These are phyloP conservation scores for Arenaria interpres DNA, from an alignment of 2,113 vertebrate genomes.

Conservation along the genomic window DNA sequence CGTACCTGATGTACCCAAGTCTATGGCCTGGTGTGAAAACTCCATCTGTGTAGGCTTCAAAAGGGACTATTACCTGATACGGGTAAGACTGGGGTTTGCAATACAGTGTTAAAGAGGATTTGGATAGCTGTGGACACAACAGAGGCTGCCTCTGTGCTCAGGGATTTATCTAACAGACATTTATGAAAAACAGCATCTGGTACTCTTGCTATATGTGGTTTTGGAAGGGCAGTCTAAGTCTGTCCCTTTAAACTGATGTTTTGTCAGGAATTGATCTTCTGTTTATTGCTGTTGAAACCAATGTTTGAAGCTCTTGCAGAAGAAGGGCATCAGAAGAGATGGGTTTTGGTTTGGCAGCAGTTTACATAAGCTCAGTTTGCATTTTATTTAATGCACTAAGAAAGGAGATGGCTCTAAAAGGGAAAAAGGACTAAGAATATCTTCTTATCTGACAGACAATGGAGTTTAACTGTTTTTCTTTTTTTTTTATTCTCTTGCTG, in stretches of 20 bases:
- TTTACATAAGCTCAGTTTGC: background rate
- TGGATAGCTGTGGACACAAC: background rate
- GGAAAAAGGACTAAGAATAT: background rate
- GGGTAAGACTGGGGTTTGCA: slow-evolving; percentile 74
- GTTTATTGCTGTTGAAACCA: background rate
- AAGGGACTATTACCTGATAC: slow-evolving; percentile 95
- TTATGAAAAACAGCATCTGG: background rate
- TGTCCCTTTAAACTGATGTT: background rate
- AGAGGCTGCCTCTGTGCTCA: background rate
- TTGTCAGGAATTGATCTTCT: background rate
- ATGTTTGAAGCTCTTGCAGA: background rate
- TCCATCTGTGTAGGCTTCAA: slow-evolving; percentile 99
- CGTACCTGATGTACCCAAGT: slow-evolving; percentile 95
- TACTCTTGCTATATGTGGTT: background rate
- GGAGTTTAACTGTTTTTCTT: background rate
- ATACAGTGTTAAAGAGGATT: background rate
- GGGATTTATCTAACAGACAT: background rate
- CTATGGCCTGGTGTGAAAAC: slow-evolving; percentile 98
- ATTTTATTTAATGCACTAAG: background rate
- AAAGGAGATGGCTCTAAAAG: background rate
- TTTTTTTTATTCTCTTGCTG: background rate
- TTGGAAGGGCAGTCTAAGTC: background rate
- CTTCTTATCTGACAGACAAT: background rate
- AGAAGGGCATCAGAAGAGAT: background rate
- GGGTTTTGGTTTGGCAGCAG: background rate